Percentiles rank a stretch among this genome's conserved stretches.
phyloP scores from a whole-genome alignment of 2,888 invertebrate genomes.

The Steromphala cineraria region DNA sequence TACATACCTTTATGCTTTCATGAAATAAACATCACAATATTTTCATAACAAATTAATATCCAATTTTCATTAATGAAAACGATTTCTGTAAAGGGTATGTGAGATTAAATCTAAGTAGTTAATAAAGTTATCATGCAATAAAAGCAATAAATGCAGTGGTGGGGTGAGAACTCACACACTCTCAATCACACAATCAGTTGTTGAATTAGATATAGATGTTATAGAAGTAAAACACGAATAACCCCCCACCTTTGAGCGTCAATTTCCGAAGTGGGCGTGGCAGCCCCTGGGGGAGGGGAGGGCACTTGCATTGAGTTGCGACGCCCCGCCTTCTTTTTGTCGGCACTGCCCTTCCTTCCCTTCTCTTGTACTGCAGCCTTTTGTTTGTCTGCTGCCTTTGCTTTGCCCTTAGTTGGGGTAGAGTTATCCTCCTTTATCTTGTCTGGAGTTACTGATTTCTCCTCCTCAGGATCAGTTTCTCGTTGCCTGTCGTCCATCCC shows the following conservation, averaged over 20 bases:
- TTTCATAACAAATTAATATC: no score
- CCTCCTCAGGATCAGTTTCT: constrained; percentile 70
- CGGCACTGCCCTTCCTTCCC: constrained; percentile 66
- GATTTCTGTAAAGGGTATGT: no score
- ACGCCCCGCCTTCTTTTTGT: constrained; percentile 57
- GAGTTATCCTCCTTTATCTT: constrained; percentile 65
- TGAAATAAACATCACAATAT: no score
- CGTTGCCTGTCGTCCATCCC: constrained; percentile 62
- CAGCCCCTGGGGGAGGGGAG: constrained; percentile 69
- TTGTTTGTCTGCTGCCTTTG: constrained; percentile 42
- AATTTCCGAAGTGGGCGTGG: constrained; percentile 68
- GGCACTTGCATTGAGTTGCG: constrained; percentile 57
- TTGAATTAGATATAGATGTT: background rate
- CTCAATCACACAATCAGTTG: no score
- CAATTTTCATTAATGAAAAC: no score
- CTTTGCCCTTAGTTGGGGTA: constrained; percentile 63
- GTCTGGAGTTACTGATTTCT: constrained; percentile 70
- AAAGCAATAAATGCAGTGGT: no score
- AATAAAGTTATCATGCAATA: no score
- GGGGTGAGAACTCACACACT: no score
- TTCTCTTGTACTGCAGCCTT: constrained; percentile 25
- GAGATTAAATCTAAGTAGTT: no score
- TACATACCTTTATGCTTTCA: no score
- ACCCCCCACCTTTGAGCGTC: constrained; percentile 60
- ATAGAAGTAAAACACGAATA: background rate